A percentile compares a stretch with the other conserved stretches of the same genome.
These are phyloP conservation scores for Morpho achilles DNA, from an alignment of 2,888 invertebrate genomes.

Conservation along the genomic window DNA sequence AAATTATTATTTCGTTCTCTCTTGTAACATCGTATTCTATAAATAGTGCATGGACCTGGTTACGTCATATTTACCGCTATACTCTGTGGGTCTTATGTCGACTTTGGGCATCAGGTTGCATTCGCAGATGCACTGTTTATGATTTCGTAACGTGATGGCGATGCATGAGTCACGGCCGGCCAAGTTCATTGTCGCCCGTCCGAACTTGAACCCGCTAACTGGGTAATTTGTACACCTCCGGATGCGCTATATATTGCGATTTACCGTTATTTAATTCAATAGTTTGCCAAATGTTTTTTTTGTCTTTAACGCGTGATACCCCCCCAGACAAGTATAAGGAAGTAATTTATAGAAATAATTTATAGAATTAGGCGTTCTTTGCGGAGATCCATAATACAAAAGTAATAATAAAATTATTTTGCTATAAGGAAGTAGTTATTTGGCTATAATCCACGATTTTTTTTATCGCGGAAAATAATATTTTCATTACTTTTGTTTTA, in stretches of 20 bases:
- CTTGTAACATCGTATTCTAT: not conserved
- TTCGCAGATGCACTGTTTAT: slow-evolving; percentile 66
- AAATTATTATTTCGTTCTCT: no score
- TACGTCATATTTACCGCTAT: slow-evolving; percentile 18
- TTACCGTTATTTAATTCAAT: not conserved
- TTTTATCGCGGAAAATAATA: no score
- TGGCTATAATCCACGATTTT: no score
- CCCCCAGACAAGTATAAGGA: no score
- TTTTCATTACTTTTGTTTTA: no score
- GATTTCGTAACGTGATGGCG: slow-evolving; percentile 68
- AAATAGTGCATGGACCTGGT: slow-evolving; percentile 1
- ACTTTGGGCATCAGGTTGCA: slow-evolving; percentile 34
- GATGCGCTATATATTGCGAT: slow-evolving; percentile 40
- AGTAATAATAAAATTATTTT: no score
- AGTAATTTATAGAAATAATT: no score
- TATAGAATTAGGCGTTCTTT: no score
- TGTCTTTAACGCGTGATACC: no score
- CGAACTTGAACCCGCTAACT: slow-evolving; percentile 73
- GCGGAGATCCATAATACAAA: no score
- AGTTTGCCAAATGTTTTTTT: no score
- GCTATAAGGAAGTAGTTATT: no score
- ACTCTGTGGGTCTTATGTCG: slow-evolving; percentile 10
- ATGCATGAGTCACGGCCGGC: slow-evolving; percentile 73
- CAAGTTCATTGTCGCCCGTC: slow-evolving; percentile 76
- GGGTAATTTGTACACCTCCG: slow-evolving; percentile 40